phyloP scores from a whole-genome alignment of 2,113 vertebrate species.

The Heterotis niloticus region DNA sequence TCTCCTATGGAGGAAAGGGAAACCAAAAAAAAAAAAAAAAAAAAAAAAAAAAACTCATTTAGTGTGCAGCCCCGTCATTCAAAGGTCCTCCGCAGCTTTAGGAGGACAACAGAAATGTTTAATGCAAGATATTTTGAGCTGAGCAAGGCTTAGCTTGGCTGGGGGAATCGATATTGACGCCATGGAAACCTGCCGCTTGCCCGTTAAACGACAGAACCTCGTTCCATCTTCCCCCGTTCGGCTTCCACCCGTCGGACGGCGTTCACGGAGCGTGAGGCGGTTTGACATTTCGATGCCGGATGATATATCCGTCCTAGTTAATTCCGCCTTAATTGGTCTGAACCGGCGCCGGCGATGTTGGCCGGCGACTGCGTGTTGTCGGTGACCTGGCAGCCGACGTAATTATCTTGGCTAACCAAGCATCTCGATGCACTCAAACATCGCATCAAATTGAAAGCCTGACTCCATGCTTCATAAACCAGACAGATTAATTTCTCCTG shows the following conservation, averaged over 20 bases:
- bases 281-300: conserved; percentile 7
- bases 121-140: not conserved
- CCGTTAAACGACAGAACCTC: not conserved
- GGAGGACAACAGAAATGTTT: not conserved
- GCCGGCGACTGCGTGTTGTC: conserved; percentile 58
- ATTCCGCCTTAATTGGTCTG: conserved; percentile 27
- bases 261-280: not conserved
- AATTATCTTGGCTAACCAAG: conserved; percentile 29
- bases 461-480: conserved; percentile 56
- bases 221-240: not conserved
- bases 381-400: conserved; percentile 39
- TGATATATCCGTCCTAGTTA: conserved; percentile 21
- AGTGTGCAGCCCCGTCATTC: not conserved
- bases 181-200: not conserved
- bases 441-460: conserved; percentile 51
- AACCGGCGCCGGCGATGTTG: conserved; percentile 17
- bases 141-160: not conserved
- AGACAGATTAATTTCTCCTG: conserved; percentile 53
- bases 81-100: not conserved
- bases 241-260: conserved; percentile 12
- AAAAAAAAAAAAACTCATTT: not conserved
- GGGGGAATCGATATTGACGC: not conserved
- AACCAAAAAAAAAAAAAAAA: not conserved
- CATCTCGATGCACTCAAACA: conserved; percentile 20
- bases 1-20: not conserved